Conservation (phyloP, 2,888 invertebrate species). For the Trachelus tabidus region DNA sequence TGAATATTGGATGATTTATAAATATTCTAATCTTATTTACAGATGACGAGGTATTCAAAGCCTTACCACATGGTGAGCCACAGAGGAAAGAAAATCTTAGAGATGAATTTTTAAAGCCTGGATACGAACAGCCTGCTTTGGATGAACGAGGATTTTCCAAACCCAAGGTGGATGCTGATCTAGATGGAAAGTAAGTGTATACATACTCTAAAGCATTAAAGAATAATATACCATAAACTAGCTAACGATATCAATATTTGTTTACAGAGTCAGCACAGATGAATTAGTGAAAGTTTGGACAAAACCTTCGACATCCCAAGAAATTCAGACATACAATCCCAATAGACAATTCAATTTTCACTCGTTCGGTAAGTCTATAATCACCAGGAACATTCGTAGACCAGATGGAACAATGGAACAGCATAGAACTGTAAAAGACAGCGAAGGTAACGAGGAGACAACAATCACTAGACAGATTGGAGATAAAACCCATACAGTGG, state of each 20-base stretch:
- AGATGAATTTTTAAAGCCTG: constrained; percentile 70
- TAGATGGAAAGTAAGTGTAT: constrained; percentile 70
- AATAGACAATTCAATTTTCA: constrained; percentile 21
- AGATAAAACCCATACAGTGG: constrained; percentile 54
- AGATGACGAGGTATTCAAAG: constrained; percentile 20
- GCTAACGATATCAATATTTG: neutral
- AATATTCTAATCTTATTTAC: neutral
- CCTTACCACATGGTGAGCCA: constrained; percentile 17
- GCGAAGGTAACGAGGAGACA: constrained; percentile 71
- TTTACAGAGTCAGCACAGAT: constrained; percentile 44
- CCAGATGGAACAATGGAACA: constrained; percentile 73
- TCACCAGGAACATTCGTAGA: constrained; percentile 68
- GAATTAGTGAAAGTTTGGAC: constrained; percentile 52
- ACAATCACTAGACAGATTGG: constrained; percentile 66
- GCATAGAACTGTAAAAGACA: constrained; percentile 69
- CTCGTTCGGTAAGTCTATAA: constrained; percentile 69
- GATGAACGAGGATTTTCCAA: constrained; percentile 27
- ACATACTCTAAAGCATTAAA: neutral
- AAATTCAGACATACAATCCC: constrained; percentile 51
- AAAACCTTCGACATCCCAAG: constrained; percentile 50
- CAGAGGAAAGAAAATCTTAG: constrained; percentile 57
- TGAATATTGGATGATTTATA: neutral
- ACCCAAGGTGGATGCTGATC: constrained; percentile 66
- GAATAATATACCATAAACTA: neutral
- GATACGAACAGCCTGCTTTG: constrained; percentile 52